Conservation (phyloP, 2,797 vertebrate genomes). For the Hippocampus kuda region DNA sequence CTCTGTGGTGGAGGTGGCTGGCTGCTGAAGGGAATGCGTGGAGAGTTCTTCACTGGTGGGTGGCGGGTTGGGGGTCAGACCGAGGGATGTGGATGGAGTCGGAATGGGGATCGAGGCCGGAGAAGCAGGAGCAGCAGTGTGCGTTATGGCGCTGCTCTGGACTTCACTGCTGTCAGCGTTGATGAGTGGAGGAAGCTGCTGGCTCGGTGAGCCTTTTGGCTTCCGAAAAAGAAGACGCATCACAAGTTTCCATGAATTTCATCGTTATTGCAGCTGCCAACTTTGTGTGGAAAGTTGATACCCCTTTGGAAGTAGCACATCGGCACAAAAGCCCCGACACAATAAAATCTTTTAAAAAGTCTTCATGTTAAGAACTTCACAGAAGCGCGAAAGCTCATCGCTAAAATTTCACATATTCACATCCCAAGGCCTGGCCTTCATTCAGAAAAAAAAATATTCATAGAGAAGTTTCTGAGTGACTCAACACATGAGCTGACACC, state of each 20-base stretch:
- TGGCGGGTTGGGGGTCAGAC: slow-evolving; percentile 42
- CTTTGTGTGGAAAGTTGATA: not conserved
- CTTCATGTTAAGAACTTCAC: too few species aligned
- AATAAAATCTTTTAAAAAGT: not conserved
- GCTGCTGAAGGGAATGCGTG: slow-evolving; percentile 85
- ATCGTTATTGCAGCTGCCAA: not conserved
- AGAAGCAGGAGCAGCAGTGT: slow-evolving; percentile 73
- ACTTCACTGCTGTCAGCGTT: slow-evolving; percentile 81
- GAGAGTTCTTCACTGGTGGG: slow-evolving; percentile 75
- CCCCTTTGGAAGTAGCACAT: too few species aligned
- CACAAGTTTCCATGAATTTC: not conserved
- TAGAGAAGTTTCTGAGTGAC: too few species aligned
- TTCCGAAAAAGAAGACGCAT: slow-evolving; percentile 59
- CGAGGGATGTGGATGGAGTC: slow-evolving; percentile 11
- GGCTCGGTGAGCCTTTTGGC: slow-evolving; percentile 83
- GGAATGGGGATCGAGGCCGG: slow-evolving; percentile 51
- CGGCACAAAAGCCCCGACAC: not conserved
- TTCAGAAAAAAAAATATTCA: too few species aligned
- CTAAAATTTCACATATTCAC: too few species aligned
- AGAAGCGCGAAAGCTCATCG: too few species aligned
- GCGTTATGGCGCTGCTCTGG: slow-evolving; percentile 75
- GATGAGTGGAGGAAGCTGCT: slow-evolving; percentile 88
- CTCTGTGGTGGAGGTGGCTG: slow-evolving; percentile 95
- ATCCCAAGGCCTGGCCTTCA: too few species aligned
- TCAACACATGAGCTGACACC: too few species aligned